Percentiles rank a stretch among this genome's conserved stretches.
phyloP scores from a whole-genome alignment of 2,888 invertebrate genomes.

The Sturmia bella region DNA sequence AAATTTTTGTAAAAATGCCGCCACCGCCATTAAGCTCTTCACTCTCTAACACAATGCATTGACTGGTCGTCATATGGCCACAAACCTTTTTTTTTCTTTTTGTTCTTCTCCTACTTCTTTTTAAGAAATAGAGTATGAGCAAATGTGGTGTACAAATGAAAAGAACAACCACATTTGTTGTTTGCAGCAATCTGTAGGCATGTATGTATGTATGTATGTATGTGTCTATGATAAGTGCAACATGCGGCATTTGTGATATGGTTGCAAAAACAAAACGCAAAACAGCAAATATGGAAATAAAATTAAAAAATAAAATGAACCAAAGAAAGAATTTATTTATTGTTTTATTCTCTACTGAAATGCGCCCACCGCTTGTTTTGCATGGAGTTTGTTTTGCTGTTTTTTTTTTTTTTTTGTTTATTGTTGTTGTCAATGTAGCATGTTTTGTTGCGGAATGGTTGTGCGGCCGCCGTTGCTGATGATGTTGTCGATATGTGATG shows the following conservation, averaged over 20 bases:
- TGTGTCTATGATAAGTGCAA: slow-evolving; percentile 58
- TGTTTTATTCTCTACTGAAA: slow-evolving; percentile 28
- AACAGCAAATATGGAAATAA: slow-evolving; percentile 62
- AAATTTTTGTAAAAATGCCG: slow-evolving; percentile 62
- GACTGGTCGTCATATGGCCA: slow-evolving; percentile 43
- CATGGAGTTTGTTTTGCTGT: slow-evolving; percentile 36
- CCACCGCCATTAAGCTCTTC: slow-evolving; percentile 54
- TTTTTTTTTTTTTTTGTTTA: too few relatives aligned
- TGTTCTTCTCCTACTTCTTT: too few relatives aligned
- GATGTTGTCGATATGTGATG: slow-evolving; percentile 48
- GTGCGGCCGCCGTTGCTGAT: slow-evolving; percentile 27
- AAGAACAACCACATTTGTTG: slow-evolving; percentile 62
- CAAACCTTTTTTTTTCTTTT: too few relatives aligned
- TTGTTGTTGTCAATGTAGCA: slow-evolving; percentile 47
- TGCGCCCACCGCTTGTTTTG: slow-evolving; percentile 68
- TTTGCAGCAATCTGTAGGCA: slow-evolving; percentile 56
- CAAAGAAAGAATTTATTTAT: slow-evolving; percentile 40
- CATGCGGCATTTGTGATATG: slow-evolving; percentile 70
- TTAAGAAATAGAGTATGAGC: too few relatives aligned
- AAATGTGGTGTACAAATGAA: slow-evolving; percentile 39
- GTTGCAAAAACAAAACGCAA: slow-evolving; percentile 57
- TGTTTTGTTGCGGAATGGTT: slow-evolving; percentile 34
- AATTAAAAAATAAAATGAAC: slow-evolving; percentile 44
- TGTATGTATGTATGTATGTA: slow-evolving; percentile 4
- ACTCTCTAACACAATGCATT: slow-evolving; percentile 53